phyloP scores from a whole-genome alignment of 23 tunicate genomes.

The Ciona savignyi region DNA sequence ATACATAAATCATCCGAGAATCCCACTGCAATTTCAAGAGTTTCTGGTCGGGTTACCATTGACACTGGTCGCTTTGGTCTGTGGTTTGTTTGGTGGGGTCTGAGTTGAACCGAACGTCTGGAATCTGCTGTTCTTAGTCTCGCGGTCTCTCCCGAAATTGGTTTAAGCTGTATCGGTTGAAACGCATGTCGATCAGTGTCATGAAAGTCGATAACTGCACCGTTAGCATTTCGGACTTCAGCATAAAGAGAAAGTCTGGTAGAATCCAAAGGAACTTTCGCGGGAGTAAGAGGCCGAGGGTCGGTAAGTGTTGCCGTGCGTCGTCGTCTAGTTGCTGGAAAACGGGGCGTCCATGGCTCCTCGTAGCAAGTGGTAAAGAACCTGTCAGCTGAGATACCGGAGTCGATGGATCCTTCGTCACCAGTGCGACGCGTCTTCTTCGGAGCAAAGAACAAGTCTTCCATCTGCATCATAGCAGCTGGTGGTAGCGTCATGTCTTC shows the following conservation, averaged over 20 bases:
- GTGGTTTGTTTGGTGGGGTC: background rate
- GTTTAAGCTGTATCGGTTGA: background rate
- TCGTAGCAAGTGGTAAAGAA: conserved; percentile 22
- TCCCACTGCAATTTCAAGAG: background rate
- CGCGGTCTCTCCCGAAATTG: background rate
- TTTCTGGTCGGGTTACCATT: conserved; percentile 21
- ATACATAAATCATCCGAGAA: background rate
- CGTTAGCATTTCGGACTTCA: background rate
- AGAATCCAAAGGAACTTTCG: conserved; percentile 3
- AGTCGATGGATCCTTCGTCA: conserved; percentile 1
- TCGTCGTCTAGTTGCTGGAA: background rate
- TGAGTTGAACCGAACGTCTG: background rate
- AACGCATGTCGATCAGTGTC: background rate
- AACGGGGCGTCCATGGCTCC: conserved; percentile 13
- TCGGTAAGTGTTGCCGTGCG: conserved; percentile 22
- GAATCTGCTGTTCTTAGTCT: background rate
- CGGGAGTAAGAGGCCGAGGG: conserved; percentile 27
- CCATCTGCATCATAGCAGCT: background rate
- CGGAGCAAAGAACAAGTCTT: background rate
- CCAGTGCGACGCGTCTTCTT: background rate
- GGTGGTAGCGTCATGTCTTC: background rate
- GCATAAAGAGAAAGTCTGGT: background rate
- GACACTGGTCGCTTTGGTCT: conserved; percentile 14
- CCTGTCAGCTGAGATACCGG: background rate
- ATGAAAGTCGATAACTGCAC: background rate